Percentiles rank a stretch among this genome's conserved stretches.
Conservation (phyloP, 2,888 invertebrate species). For the Ceramica pisi region DNA sequence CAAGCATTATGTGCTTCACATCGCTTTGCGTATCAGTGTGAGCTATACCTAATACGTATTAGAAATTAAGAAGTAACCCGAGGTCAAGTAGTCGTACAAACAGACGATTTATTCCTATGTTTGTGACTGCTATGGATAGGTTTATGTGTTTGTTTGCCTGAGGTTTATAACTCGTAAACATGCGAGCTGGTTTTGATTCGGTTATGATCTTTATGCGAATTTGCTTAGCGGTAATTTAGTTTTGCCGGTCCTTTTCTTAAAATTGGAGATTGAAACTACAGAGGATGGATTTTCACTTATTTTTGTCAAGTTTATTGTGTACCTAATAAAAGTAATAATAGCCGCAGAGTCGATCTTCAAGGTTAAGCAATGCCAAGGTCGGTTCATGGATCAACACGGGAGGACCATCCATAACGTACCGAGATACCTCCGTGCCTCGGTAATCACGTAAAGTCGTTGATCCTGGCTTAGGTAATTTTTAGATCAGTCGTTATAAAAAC, state of each 20-base stretch:
- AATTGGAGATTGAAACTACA: neutral
- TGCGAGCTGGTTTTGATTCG: conserved; percentile 8
- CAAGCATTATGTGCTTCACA: neutral
- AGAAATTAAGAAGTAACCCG: conserved; percentile 22
- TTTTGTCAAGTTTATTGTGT: neutral
- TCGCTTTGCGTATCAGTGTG: neutral
- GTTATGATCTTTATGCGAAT: neutral
- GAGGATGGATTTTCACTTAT: neutral
- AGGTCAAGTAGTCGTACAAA: conserved; percentile 20
- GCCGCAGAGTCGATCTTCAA: too few species aligned
- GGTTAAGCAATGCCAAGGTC: too few species aligned
- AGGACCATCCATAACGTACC: too few species aligned
- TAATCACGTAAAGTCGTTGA: too few species aligned
- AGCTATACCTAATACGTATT: neutral
- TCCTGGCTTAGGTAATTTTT: too few species aligned
- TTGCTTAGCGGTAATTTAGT: neutral
- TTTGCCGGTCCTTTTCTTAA: neutral
- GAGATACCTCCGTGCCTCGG: too few species aligned
- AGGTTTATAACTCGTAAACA: conserved; percentile 28
- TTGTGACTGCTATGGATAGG: conserved; percentile 29
- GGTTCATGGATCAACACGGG: too few species aligned
- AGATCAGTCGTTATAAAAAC: too few species aligned
- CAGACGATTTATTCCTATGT: conserved; percentile 47
- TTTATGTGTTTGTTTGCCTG: conserved; percentile 53
- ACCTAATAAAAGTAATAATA: too few species aligned